Conservation (phyloP, 2,888 invertebrate species). For the Dryomyza anilis region DNA sequence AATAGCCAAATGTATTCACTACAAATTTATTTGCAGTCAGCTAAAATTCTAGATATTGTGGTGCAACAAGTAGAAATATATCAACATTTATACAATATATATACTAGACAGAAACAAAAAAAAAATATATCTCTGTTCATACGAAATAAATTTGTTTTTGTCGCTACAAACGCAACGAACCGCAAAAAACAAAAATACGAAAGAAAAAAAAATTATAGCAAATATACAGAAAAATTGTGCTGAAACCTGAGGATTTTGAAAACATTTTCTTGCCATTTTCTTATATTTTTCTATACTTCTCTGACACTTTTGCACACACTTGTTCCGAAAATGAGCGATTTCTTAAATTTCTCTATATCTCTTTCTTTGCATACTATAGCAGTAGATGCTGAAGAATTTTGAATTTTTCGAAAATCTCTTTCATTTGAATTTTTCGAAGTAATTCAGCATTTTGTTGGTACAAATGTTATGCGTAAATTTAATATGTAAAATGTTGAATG, state of each 20-base stretch:
- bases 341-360: neutral
- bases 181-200: neutral
- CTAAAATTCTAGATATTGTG: no score
- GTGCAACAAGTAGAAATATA: no score
- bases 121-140: conserved; percentile 1
- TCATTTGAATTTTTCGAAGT: no score
- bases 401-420: neutral
- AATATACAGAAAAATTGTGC: conserved; percentile 2
- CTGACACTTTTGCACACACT: neutral
- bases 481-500: neutral
- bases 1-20: no score
- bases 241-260: conserved; percentile 38
- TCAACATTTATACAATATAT: no score
- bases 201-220: neutral
- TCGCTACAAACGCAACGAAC: neutral
- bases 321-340: neutral
- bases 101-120: conserved; percentile 1
- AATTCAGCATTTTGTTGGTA: no score
- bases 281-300: neutral
- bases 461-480: no score
- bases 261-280: conserved; percentile 2
- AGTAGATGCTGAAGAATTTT: no score
- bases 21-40: no score
- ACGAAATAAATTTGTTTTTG: neutral
- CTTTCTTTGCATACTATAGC: no score